Evolutionary conservation across 1,140 invertebrate species (phyloP).

Genomic region (Sminthurinus signatus): DNA sequence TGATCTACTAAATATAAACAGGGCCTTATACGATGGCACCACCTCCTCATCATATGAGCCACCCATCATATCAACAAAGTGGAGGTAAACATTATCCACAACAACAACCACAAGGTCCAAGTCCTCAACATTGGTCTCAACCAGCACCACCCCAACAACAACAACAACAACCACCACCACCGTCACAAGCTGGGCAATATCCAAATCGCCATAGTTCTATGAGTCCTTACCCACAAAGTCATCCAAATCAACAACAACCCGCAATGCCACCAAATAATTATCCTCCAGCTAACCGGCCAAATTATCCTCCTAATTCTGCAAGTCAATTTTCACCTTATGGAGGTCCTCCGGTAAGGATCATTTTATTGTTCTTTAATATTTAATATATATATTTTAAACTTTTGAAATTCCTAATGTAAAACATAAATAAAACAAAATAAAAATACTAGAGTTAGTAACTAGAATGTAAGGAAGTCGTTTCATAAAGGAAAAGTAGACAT

Average conservation of each 20-base stretch:
- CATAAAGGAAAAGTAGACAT: too few relatives aligned
- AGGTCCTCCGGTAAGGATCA: conserved; percentile 36
- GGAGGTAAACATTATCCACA: conserved; percentile 42
- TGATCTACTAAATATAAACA: too few relatives aligned
- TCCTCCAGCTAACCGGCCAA: conserved; percentile 17
- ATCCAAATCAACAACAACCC: conserved; percentile 18
- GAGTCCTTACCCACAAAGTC: conserved; percentile 27
- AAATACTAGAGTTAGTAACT: too few relatives aligned
- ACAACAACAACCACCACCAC: conserved; percentile 13
- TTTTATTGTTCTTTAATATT: too few relatives aligned
- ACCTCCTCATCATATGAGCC: conserved; percentile 53
- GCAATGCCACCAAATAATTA: conserved; percentile 31
- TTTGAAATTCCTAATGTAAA: too few relatives aligned
- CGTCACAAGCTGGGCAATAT: neutral
- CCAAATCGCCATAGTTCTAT: conserved; percentile 20
- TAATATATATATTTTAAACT: too few relatives aligned
- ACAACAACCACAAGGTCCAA: conserved; percentile 21
- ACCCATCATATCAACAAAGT: conserved; percentile 51
- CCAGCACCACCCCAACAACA: conserved; percentile 29
- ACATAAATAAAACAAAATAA: too few relatives aligned
- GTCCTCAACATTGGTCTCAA: conserved; percentile 28
- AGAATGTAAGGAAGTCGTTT: too few relatives aligned
- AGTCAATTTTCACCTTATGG: conserved; percentile 22
- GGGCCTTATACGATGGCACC: conserved; percentile 59
- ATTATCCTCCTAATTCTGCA: conserved; percentile 28